phyloP scores from a whole-genome alignment of 1,140 invertebrate genomes.

The Plectrocnemia conspersa region DNA sequence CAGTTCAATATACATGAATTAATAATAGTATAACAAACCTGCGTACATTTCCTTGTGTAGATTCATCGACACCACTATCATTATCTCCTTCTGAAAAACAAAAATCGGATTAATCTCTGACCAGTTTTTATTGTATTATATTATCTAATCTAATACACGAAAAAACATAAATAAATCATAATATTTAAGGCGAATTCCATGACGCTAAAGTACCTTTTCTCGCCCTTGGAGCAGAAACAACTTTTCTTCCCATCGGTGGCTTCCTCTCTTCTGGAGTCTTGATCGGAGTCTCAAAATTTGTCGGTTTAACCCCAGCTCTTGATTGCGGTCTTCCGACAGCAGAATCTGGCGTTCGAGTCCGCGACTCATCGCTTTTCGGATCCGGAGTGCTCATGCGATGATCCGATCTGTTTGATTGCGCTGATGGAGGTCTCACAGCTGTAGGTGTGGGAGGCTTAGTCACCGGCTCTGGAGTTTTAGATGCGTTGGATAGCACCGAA shows the following conservation, averaged over 20 bases:
- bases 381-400: constrained; percentile 24
- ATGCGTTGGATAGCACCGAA: constrained; percentile 26
- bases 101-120: no score
- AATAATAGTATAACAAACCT: not conserved
- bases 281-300: constrained; percentile 31
- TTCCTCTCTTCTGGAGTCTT: constrained; percentile 37
- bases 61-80: constrained; percentile 72
- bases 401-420: constrained; percentile 24
- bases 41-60: constrained; percentile 70
- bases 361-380: constrained; percentile 42
- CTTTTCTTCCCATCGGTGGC: constrained; percentile 33
- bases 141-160: not conserved
- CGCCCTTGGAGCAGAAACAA: constrained; percentile 24
- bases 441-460: not conserved
- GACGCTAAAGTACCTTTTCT: constrained; percentile 24
- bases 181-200: no score
- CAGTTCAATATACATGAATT: not conserved
- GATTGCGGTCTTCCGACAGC: constrained; percentile 29
- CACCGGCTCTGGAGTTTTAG: constrained; percentile 3
- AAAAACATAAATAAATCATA: constrained; percentile 10
- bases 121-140: no score
- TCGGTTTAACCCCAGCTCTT: constrained; percentile 28
- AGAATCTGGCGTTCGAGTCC: constrained; percentile 45
- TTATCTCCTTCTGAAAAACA: constrained; percentile 67
- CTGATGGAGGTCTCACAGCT: constrained; percentile 21